Conservation (phyloP, 2,113 vertebrate genomes). For the Bambusicola thoracicus region DNA sequence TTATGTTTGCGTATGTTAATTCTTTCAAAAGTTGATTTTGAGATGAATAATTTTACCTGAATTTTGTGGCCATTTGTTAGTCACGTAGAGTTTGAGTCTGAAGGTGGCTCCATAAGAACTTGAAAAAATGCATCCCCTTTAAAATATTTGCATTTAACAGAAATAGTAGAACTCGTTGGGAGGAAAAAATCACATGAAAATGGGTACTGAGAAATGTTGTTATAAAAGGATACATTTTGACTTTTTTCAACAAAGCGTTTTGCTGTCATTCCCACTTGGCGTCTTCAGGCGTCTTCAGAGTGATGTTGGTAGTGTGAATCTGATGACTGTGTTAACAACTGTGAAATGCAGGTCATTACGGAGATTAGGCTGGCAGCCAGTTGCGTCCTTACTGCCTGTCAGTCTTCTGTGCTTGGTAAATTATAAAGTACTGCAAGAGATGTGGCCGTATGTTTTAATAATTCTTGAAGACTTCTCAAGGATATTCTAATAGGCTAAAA, state of each 20-base stretch:
- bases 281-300: neutral
- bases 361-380: neutral
- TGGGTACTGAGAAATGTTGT: neutral
- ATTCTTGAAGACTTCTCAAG: conserved; percentile 10
- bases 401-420: neutral
- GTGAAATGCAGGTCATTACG: neutral
- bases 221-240: neutral
- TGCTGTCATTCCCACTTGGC: neutral
- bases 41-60: conserved; percentile 13
- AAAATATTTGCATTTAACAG: conserved; percentile 33
- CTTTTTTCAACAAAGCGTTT: neutral
- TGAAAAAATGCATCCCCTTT: neutral
- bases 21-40: conserved; percentile 51
- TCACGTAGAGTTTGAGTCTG: neutral
- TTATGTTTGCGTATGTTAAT: neutral
- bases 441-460: neutral
- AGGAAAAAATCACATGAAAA: neutral
- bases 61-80: conserved; percentile 13
- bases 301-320: neutral
- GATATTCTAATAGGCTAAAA: conserved; percentile 30
- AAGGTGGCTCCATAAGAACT: neutral
- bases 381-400: neutral
- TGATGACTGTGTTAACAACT: conserved; percentile 40
- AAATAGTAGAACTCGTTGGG: neutral
- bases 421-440: neutral